Evolutionary conservation across 2,888 invertebrate genomes (phyloP).

Genomic region (Drosophila quinaria): DNA sequence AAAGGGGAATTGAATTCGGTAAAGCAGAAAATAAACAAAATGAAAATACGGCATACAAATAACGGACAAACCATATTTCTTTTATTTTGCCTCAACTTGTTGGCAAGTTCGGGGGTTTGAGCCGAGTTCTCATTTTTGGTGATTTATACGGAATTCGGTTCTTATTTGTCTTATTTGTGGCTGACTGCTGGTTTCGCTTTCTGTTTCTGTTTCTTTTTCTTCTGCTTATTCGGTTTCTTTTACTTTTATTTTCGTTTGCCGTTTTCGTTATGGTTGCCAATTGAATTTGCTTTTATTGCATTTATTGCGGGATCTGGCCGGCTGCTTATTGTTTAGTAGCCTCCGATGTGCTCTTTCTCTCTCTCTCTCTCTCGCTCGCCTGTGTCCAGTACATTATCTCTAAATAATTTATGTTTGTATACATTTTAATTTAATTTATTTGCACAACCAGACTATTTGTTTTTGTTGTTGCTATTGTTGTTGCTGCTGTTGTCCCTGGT

Average conservation of each 20-base stretch:
- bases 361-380: constrained; percentile 9
- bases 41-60: constrained; percentile 47
- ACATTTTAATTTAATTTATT: constrained; percentile 81
- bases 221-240: constrained; percentile 4
- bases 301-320: constrained; percentile 65
- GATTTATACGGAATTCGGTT: constrained; percentile 69
- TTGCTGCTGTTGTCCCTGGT: constrained; percentile 13
- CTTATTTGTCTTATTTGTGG: constrained; percentile 66
- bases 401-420: constrained; percentile 80
- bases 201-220: not conserved
- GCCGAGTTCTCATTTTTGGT: constrained; percentile 58
- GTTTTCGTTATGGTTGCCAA: constrained; percentile 66
- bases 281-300: constrained; percentile 80
- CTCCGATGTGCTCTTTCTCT: constrained; percentile 7
- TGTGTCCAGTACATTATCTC: constrained; percentile 74
- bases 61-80: constrained; percentile 51
- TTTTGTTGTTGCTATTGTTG: constrained; percentile 35
- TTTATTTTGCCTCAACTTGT: constrained; percentile 22
- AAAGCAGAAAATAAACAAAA: constrained; percentile 60
- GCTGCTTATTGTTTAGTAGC: constrained; percentile 72
- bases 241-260: constrained; percentile 23
- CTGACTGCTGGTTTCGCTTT: constrained; percentile 24
- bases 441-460: constrained; percentile 70
- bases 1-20: constrained; percentile 24
- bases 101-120: constrained; percentile 17